Conservation (phyloP, 2,888 invertebrate genomes). For the Tethea ocularis region DNA sequence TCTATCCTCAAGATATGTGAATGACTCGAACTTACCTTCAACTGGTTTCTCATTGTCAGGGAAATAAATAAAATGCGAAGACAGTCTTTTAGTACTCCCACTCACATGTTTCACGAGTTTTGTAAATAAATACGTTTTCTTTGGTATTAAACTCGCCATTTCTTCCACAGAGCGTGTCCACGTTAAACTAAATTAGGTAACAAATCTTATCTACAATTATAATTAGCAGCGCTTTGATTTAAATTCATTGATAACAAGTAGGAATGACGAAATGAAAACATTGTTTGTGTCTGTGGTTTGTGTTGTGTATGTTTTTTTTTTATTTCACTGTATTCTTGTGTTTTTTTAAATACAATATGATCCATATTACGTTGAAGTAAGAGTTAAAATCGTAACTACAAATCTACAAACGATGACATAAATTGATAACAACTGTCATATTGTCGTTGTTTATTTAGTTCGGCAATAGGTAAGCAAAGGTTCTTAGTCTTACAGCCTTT, state of each 20-base stretch:
- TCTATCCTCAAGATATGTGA: no score
- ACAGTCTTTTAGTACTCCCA: slow-evolving; percentile 59
- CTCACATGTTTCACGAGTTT: slow-evolving; percentile 63
- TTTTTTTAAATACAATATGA: not conserved
- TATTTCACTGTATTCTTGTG: not conserved
- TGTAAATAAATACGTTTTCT: slow-evolving; percentile 49
- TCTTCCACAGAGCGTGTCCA: slow-evolving; percentile 31
- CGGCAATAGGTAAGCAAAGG: no score
- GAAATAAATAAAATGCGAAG: slow-evolving; percentile 85
- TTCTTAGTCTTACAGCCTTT: no score
- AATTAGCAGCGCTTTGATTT: slow-evolving; percentile 67
- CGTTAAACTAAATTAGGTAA: slow-evolving; percentile 51
- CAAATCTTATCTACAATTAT: slow-evolving; percentile 75
- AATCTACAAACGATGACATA: not conserved
- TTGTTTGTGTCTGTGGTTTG: slow-evolving; percentile 24
- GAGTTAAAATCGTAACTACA: not conserved
- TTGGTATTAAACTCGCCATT: slow-evolving; percentile 61
- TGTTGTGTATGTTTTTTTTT: not conserved
- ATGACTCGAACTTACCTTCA: slow-evolving; percentile 61
- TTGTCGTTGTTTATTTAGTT: no score
- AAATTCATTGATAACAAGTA: slow-evolving; percentile 43
- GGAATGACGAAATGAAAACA: slow-evolving; percentile 37
- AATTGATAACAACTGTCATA: no score
- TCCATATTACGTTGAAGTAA: not conserved
- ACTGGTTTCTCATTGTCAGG: slow-evolving; percentile 81